Conservation (phyloP, 2,888 invertebrate genomes). For the Iphiclides podalirius region DNA sequence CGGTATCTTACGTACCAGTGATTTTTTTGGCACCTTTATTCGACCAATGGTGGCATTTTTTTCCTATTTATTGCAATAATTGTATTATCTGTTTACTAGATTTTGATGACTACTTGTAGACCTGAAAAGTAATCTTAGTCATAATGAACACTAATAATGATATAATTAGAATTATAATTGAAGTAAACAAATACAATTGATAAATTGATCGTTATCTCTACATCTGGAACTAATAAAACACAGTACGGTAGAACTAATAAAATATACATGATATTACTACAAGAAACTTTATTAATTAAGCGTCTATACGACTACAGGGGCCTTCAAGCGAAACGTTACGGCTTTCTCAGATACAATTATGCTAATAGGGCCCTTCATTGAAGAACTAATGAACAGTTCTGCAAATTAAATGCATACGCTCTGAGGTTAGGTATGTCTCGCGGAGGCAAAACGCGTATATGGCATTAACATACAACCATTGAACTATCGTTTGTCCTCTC, state of each 20-base stretch:
- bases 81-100: too few species aligned
- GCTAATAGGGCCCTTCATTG: conserved; percentile 16
- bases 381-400: conserved; percentile 13
- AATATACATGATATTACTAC: background rate
- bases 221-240: too few species aligned
- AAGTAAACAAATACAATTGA: too few species aligned
- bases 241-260: too few species aligned
- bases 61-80: background rate
- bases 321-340: conserved; percentile 12
- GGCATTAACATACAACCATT: conserved; percentile 24
- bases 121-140: too few species aligned
- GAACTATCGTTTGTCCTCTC: conserved; percentile 30
- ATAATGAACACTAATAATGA: too few species aligned
- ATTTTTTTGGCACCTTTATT: background rate
- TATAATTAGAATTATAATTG: too few species aligned
- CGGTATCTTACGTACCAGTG: too few species aligned
- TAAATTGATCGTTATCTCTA: too few species aligned
- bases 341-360: conserved; percentile 20
- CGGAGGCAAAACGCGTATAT: too few species aligned
- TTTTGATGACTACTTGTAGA: too few species aligned
- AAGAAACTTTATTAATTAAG: conserved; percentile 11
- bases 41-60: background rate
- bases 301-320: background rate
- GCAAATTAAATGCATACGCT: conserved; percentile 10
- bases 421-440: conserved; percentile 6